Evolutionary conservation across 2,888 invertebrate species (phyloP), one percentile per base, ranked within the genome.

Genomic region (Alloscopus bannaensis): DNA sequence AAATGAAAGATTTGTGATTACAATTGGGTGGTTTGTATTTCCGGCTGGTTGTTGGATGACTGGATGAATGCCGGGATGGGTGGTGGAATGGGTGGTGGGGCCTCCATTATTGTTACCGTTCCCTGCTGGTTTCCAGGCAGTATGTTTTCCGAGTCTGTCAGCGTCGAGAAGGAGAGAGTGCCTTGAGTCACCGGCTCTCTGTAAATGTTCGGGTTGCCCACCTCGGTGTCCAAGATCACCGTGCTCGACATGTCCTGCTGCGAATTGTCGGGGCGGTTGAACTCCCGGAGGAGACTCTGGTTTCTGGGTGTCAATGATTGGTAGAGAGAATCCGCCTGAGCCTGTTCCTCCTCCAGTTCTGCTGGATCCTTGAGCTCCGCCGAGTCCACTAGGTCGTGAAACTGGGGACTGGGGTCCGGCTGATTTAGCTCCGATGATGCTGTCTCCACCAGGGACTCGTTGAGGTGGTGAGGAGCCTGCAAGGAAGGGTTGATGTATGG

Each of bases 281-380:
- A 40, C 18, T 50, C 8, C 47, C 20, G 42, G 28, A 28, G 42
- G 70, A 8, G 22, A 28, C 20, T 40, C 8, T 57, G 26, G 42
- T 18, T 24, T 45, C 11, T 64, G 42, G 16, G n/a, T 6, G 40
- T 55, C 52, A 8, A 59, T 11, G 18, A 47, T 60, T 42, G 71
- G 60, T 11, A 47, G 4, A 11, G 71, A 6, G 22, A 60, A 47
- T 18, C 52, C 64, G 13, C 60, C 60, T 22, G 13, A 3, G 20
- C 70, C 20, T 52, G 62, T 36, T 60, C 64, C 64, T 18, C 26
- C 3, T 47, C 31, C 71, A 71, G 24, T 24, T 71, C 59, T 16
- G 11, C 24, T 18, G 71, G 50, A 6, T 4, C 11, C 36, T 50
- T 71, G 36, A 70, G 59, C 50, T 62, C 22, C 11, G 62, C 62